These are phyloP conservation scores for Grantiella picta DNA, from an alignment of 2,113 vertebrate genomes.

Conservation along the genomic window DNA sequence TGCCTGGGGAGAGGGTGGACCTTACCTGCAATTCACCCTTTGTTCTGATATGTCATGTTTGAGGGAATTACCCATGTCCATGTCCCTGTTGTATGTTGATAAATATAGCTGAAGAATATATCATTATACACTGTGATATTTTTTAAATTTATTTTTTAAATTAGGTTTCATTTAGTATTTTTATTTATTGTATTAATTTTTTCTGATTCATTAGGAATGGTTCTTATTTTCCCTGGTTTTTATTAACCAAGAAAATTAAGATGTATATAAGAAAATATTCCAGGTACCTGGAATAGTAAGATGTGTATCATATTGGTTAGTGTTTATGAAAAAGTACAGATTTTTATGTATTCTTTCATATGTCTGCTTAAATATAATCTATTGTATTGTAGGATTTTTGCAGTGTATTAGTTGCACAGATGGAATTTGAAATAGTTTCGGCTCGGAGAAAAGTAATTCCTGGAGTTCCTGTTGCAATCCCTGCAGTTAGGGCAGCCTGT, in stretches of 20 bases:
- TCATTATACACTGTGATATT: not conserved
- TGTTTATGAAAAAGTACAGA: not conserved
- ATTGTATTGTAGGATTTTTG: not conserved
- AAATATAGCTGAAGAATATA: not conserved
- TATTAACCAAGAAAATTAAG: no score
- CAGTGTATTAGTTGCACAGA: not conserved
- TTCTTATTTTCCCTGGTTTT: not conserved
- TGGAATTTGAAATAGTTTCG: not conserved
- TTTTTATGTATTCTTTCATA: not conserved
- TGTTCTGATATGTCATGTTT: not conserved
- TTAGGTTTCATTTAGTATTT: not conserved
- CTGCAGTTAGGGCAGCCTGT: not conserved
- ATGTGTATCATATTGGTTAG: not conserved
- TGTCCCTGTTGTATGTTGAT: not conserved
- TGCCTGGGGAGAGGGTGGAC: not conserved
- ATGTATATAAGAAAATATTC: no score
- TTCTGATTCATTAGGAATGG: not conserved
- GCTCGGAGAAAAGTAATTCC: not conserved
- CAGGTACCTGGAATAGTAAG: not conserved
- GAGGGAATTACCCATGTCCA: not conserved
- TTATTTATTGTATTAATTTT: not conserved
- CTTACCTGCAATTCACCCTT: not conserved
- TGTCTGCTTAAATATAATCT: not conserved
- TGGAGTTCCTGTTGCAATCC: not conserved
- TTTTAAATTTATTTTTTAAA: not conserved